A percentile compares a stretch with the other conserved stretches of the same genome.
Conservation (phyloP, 2,113 vertebrate genomes). For the Pomatostomus ruficeps region DNA sequence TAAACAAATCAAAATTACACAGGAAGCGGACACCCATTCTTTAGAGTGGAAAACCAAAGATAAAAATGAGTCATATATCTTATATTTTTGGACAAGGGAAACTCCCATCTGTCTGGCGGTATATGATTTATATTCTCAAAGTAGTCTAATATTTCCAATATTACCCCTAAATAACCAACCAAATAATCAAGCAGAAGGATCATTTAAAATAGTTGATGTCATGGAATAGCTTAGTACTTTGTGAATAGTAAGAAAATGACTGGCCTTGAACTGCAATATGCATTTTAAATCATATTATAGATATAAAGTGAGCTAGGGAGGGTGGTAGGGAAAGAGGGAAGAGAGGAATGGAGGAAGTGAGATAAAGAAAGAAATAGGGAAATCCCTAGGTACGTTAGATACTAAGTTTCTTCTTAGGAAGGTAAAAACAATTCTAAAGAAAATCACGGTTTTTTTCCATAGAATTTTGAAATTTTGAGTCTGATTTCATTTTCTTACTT, state of each 20-base stretch:
- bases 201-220: conserved; percentile 63
- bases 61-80: conserved; percentile 78
- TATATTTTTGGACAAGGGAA: conserved; percentile 73
- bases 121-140: conserved; percentile 64
- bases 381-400: not conserved
- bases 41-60: conserved; percentile 77
- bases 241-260: not conserved
- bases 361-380: not conserved
- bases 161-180: conserved; percentile 64
- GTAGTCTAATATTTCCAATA: conserved; percentile 72
- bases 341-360: not conserved
- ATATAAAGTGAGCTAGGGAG: not conserved
- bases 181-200: conserved; percentile 61
- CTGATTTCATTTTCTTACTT: not conserved
- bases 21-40: conserved; percentile 78
- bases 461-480: not conserved
- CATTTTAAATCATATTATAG: not conserved
- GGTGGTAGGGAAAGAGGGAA: not conserved
- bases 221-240: conserved; percentile 51
- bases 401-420: not conserved
- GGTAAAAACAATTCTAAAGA: not conserved
- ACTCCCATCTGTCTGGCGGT: conserved; percentile 64
- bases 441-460: not conserved
- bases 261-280: not conserved
- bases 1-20: conserved; percentile 86